These are phyloP conservation scores for Nesogale talazaci DNA, from an alignment of 2,113 vertebrate species.

Conservation along the genomic window DNA sequence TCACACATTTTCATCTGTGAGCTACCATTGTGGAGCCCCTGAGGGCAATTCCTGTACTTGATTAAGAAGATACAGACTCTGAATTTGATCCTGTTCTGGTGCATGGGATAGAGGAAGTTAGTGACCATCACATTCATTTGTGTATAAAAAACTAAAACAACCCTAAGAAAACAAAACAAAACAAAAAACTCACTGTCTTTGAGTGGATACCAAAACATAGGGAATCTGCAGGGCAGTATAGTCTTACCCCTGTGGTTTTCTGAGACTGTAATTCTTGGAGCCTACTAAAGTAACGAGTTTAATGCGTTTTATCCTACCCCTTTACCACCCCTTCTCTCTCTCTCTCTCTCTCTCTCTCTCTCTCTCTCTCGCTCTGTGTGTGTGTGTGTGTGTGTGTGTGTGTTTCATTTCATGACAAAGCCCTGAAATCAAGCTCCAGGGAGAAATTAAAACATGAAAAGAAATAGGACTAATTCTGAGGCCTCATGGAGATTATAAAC, in stretches of 20 bases:
- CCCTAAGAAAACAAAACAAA: neutral
- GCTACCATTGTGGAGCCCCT: neutral
- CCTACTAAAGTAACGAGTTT: neutral
- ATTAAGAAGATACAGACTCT: neutral
- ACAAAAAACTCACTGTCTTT: too few species aligned
- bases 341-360: too few species aligned
- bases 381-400: too few species aligned
- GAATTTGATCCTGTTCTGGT: neutral
- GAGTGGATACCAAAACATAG: too few species aligned
- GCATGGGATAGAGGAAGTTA: neutral
- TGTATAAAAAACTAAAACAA: neutral
- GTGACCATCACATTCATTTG: neutral
- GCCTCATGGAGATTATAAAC: neutral
- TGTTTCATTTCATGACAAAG: neutral
- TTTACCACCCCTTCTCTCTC: neutral
- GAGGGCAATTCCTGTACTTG: neutral
- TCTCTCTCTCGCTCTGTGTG: too few species aligned
- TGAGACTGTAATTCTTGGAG: too few species aligned
- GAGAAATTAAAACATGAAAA: neutral
- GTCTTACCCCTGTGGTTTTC: too few species aligned
- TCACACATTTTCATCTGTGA: neutral
- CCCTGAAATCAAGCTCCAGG: neutral
- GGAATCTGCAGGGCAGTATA: too few species aligned
- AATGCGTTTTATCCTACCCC: neutral
- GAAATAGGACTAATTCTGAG: neutral